Evolutionary conservation across 2,113 vertebrate genomes (phyloP).

Genomic region (Jaculus jaculus): DNA sequence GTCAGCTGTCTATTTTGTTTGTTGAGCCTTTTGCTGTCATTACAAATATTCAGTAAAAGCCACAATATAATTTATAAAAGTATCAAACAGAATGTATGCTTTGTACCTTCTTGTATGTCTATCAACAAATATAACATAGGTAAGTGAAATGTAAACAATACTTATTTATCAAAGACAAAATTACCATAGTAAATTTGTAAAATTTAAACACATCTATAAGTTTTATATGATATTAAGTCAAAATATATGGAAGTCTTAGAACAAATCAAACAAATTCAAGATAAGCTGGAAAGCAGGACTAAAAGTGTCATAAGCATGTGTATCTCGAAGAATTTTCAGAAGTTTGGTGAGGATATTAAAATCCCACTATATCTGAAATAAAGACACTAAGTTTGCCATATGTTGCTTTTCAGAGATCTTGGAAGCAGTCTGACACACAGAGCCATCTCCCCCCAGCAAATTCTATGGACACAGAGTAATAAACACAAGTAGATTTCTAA

Average conservation of each 20-base stretch:
- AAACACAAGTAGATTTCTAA: neutral
- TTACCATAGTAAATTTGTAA: neutral
- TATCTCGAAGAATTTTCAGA: neutral
- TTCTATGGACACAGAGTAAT: neutral
- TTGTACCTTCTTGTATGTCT: neutral
- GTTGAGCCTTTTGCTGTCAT: neutral
- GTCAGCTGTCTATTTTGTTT: neutral
- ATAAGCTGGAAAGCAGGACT: neutral
- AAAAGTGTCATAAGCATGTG: neutral
- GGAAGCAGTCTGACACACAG: neutral
- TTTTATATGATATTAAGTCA: neutral
- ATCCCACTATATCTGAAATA: neutral
- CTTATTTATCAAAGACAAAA: neutral
- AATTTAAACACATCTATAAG: neutral
- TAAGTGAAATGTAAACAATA: neutral
- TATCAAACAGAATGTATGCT: neutral
- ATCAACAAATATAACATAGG: neutral
- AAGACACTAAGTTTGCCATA: neutral
- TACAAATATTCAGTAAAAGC: neutral
- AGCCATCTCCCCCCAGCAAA: neutral
- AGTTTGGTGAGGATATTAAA: neutral
- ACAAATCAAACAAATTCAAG: neutral
- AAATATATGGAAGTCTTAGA: neutral
- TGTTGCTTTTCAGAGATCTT: neutral
- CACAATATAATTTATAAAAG: neutral